phyloP scores from a whole-genome alignment of 2,888 invertebrate species.

The Brenthis daphne region DNA sequence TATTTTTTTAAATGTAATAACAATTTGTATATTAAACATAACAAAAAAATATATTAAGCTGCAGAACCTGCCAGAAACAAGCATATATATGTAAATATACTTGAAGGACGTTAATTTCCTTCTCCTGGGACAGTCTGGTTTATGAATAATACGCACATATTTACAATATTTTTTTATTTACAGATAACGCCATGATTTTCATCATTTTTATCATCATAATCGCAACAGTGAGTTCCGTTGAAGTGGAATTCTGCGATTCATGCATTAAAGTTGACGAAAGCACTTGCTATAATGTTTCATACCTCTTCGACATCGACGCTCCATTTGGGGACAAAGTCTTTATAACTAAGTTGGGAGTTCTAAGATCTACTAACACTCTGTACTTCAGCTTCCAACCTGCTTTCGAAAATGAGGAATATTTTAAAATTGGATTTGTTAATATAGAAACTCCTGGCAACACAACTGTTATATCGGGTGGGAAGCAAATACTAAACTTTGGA shows the following conservation, averaged over 20 bases:
- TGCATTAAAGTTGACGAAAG: conserved; percentile 48
- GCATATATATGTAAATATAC: too few relatives aligned
- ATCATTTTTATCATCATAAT: conserved; percentile 46
- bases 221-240: conserved; percentile 44
- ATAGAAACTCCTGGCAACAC: conserved; percentile 49
- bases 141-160: background rate
- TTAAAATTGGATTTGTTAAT: conserved; percentile 64
- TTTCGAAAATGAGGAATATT: conserved; percentile 63
- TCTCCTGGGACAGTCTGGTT: background rate
- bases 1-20: too few relatives aligned
- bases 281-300: conserved; percentile 59
- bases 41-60: too few relatives aligned
- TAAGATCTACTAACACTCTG: conserved; percentile 55
- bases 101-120: too few relatives aligned
- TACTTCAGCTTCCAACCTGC: conserved; percentile 68
- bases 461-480: conserved; percentile 52
- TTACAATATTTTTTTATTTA: conserved; percentile 16
- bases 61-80: too few relatives aligned
- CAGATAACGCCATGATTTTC: conserved; percentile 52
- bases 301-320: conserved; percentile 60
- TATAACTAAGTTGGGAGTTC: conserved; percentile 61
- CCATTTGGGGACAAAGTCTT: conserved; percentile 62
- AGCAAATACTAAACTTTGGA: conserved; percentile 59
- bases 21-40: too few relatives aligned
- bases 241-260: conserved; percentile 47